A percentile compares a stretch with the other conserved stretches of the same genome.
Conservation (phyloP, 35 echinoderm and acorn worm species). For the Antedon bifida region DNA sequence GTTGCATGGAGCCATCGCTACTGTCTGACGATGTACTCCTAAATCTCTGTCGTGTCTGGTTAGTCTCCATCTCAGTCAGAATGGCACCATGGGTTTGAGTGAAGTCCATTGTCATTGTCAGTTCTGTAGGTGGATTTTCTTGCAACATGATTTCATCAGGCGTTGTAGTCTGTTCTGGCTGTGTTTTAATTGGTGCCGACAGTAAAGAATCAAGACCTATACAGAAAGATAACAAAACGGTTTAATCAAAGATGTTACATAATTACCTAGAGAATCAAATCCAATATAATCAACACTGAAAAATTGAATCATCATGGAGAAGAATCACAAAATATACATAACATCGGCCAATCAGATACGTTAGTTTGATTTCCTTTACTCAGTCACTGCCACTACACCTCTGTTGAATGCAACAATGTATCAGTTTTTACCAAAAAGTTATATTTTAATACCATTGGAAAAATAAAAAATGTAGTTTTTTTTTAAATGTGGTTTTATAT, state of each 20-base stretch:
- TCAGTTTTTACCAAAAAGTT: too few relatives aligned
- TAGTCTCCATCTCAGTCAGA: not conserved
- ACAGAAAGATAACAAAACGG: not conserved
- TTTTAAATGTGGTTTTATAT: too few relatives aligned
- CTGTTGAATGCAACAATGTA: too few relatives aligned
- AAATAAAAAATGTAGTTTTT: too few relatives aligned
- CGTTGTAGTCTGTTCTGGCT: not conserved
- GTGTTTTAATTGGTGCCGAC: not conserved
- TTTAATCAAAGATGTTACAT: not conserved
- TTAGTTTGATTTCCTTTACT: too few relatives aligned
- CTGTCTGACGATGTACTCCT: not conserved
- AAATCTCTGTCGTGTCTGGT: not conserved
- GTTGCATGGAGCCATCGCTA: not conserved
- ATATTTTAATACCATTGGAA: too few relatives aligned
- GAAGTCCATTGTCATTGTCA: not conserved
- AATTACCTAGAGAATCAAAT: too few relatives aligned
- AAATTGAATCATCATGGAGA: too few relatives aligned
- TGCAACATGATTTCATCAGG: not conserved
- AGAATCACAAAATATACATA: too few relatives aligned
- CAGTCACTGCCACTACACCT: too few relatives aligned
- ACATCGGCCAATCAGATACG: too few relatives aligned
- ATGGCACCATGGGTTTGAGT: not conserved
- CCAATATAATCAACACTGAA: too few relatives aligned
- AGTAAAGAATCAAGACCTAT: conserved; percentile 4
- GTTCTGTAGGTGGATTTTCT: not conserved